phyloP scores from a whole-genome alignment of 2,888 invertebrate species.

The Lochmaea crataegi region DNA sequence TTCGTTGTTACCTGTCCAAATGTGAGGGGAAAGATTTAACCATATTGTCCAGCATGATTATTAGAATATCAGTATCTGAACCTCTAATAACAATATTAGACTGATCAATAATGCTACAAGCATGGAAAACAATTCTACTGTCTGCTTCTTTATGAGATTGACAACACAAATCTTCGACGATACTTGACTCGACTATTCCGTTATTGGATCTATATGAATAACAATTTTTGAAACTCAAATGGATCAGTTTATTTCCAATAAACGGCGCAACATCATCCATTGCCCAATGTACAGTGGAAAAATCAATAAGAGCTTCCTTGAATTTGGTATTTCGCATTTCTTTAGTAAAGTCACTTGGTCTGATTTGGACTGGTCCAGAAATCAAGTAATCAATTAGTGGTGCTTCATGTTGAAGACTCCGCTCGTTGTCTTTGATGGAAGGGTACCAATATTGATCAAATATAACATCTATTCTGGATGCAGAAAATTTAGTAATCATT shows the following conservation, averaged over 20 bases:
- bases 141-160: neutral
- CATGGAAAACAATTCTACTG: neutral
- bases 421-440: neutral
- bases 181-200: constrained; percentile 21
- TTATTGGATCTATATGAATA: no score
- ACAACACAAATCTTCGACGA: neutral
- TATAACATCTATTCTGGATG: no score
- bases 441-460: no score
- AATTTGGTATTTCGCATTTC: no score
- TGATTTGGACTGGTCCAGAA: no score
- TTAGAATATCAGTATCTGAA: neutral
- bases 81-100: constrained; percentile 10
- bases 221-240: no score
- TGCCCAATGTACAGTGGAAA: no score
- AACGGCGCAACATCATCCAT: no score
- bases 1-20: constrained; percentile 15
- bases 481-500: no score
- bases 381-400: neutral
- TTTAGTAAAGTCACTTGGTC: no score
- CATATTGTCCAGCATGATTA: neutral
- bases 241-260: no score
- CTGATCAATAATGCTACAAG: neutral
- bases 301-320: no score
- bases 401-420: neutral
- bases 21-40: neutral